Evolutionary conservation across 2,888 invertebrate species (phyloP), one percentile per base, ranked within the genome.

Genomic region (Odontocolon sp.): DNA sequence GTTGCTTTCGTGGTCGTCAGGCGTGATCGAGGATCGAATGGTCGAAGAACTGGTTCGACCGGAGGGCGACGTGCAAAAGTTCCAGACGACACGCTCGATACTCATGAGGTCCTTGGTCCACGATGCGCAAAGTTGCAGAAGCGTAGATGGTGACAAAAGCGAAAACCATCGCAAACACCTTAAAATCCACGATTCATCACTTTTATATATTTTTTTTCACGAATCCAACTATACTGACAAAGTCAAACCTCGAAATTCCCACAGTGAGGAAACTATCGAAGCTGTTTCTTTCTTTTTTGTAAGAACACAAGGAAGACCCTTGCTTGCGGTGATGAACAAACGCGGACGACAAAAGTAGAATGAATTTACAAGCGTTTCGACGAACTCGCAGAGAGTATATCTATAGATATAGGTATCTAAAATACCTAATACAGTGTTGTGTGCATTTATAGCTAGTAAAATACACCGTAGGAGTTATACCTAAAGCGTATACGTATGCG

Each of bases 31-130:
- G 76, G 61, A 71, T 66, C 70, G 76, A 61, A 54, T 71, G 54
- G 54, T 66, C 66, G 59, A 71, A 76, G 73, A 77, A 73, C 73
- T 73, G 68, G 77, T 77, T 73, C 68, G 68, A 52, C 73, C 64
- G 57, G 63, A 64, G 66, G 36, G 40, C 69, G 61, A 67, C 76
- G 71, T 38, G 67, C 61, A 52, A 59, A 68, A 73, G 23, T 36
- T 68, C 42, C 47, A 54, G 67, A 72, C 66, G 77, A 72, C 77
- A 71, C 72, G 67, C 56, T 68, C 38, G 56, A 33, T 50, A 45
- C 2, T 4, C 47, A 28, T 6, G 18, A 59, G 56, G 42, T 59
- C 63, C 33, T 56, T 26, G 33, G 59, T 42, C 31, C 64, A 16
- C 31, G 28, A 1, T 28, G 14, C 63, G 14, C 23, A 14, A 21